These are phyloP conservation scores for Montifringilla adamsi DNA, from an alignment of 2,113 vertebrate species.

Conservation along the genomic window DNA sequence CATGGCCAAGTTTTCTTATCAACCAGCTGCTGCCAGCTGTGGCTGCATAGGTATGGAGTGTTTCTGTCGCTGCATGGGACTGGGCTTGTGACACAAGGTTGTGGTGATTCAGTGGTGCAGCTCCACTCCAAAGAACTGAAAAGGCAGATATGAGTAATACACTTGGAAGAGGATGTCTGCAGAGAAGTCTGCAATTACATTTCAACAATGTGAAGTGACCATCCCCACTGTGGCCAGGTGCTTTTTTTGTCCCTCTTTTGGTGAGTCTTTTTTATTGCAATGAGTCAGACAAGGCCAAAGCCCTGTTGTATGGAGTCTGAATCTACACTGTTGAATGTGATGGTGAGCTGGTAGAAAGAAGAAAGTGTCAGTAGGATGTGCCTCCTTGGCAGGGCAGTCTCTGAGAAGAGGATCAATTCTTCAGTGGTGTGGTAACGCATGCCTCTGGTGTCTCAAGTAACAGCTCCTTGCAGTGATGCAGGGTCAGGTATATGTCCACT, in stretches of 20 bases:
- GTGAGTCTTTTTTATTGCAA: background rate
- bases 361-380: background rate
- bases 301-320: background rate
- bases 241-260: background rate
- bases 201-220: background rate
- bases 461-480: background rate
- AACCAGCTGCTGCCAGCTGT: background rate
- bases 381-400: background rate
- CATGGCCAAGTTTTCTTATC: background rate
- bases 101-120: background rate
- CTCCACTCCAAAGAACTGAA: background rate
- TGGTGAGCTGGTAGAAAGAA: background rate
- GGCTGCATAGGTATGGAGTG: background rate
- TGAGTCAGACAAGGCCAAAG: background rate
- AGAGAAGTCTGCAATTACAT: background rate
- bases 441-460: background rate
- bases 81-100: background rate
- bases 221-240: background rate
- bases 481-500: background rate
- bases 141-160: background rate
- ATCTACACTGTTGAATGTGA: background rate
- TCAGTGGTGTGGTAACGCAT: background rate
- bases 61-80: fast-evolving
- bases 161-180: background rate
- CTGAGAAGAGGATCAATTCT: background rate